These are phyloP conservation scores for Synergus itoensis DNA, from an alignment of 2,888 invertebrate species.

Conservation along the genomic window DNA sequence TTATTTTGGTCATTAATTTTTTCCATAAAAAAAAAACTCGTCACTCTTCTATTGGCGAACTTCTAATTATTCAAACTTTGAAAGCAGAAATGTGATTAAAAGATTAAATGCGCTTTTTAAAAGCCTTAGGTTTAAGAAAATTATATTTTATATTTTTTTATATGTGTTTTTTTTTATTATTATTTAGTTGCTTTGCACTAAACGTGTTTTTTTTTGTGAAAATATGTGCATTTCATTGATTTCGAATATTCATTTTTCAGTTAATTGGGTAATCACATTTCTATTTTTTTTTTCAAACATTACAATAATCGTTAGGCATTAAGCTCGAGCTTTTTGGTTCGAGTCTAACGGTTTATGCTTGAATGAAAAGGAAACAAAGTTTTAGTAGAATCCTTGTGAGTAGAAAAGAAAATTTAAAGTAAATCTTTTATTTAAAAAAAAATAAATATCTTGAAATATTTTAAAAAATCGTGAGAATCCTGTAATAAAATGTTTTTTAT, in stretches of 20 bases:
- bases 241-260: background rate
- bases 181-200: background rate
- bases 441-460: no score
- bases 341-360: slow-evolving; percentile 52
- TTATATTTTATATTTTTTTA: no score
- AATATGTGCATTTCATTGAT: background rate
- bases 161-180: no score
- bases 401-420: background rate
- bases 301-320: slow-evolving; percentile 6
- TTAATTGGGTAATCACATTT: background rate
- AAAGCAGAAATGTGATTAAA: background rate
- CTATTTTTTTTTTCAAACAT: background rate
- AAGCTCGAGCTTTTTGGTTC: slow-evolving; percentile 57
- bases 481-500: no score
- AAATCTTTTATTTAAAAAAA: background rate
- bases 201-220: background rate
- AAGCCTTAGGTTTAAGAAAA: background rate
- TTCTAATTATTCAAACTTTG: background rate
- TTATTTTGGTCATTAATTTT: background rate
- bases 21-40: background rate
- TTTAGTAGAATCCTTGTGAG: background rate
- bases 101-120: background rate
- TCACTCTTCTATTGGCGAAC: background rate
- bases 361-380: background rate
- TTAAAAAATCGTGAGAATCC: no score